phyloP scores from a whole-genome alignment of 2,888 invertebrate species.

The Tetrapedia diversipes region DNA sequence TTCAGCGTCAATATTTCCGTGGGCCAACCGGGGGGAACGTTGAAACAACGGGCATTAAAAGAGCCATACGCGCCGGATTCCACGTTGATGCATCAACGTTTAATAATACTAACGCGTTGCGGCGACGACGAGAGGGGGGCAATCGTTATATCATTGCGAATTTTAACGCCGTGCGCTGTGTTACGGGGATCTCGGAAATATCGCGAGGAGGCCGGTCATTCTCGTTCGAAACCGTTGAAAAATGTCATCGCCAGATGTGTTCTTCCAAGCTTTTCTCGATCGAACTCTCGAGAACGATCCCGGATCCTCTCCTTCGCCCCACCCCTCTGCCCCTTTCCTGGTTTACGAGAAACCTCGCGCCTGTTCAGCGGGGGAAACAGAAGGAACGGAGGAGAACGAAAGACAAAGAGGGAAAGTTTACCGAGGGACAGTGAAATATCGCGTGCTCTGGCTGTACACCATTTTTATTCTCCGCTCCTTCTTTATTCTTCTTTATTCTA shows the following conservation, averaged over 20 bases:
- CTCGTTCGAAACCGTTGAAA: neutral
- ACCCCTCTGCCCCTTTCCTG: neutral
- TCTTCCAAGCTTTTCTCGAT: constrained; percentile 15
- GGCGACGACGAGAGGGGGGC: no score
- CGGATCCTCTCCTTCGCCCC: neutral
- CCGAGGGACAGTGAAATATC: constrained; percentile 61
- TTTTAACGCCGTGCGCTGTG: constrained; percentile 8
- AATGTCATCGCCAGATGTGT: constrained; percentile 52
- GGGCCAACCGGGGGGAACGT: neutral
- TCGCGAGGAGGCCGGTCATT: neutral
- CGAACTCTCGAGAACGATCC: constrained; percentile 33
- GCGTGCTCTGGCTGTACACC: constrained; percentile 22
- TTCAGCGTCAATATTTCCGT: constrained; percentile 6
- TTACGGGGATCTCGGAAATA: constrained; percentile 2
- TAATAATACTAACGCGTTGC: no score
- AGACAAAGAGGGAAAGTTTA: constrained; percentile 53
- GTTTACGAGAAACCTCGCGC: no score
- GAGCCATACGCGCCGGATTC: constrained; percentile 25
- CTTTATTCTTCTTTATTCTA: no score
- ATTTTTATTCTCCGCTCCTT: constrained; percentile 53
- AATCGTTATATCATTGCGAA: constrained; percentile 13
- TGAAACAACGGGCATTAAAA: constrained; percentile 20
- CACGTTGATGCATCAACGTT: constrained; percentile 36
- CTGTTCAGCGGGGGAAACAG: no score
- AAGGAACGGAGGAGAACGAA: no score